These are phyloP conservation scores for Ophion obscuratus DNA, from an alignment of 2,888 invertebrate genomes.

Conservation along the genomic window DNA sequence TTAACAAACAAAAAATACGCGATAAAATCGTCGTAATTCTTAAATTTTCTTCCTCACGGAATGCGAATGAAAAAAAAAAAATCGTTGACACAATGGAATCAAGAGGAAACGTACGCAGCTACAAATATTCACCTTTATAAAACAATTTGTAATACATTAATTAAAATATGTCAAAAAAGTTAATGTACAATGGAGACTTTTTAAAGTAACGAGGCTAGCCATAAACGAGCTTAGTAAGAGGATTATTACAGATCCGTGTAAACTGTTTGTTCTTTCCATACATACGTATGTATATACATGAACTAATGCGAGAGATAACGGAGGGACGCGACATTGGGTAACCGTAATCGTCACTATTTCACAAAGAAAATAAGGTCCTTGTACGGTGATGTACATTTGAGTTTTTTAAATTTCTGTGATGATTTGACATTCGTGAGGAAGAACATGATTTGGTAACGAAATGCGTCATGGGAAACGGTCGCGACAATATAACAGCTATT, in stretches of 20 bases:
- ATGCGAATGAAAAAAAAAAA: not conserved
- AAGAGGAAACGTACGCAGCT: not conserved
- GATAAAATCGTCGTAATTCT: not conserved
- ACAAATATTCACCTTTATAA: too few relatives aligned
- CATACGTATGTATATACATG: conserved; percentile 22
- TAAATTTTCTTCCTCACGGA: not conserved
- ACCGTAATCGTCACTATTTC: conserved; percentile 12
- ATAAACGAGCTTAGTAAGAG: not conserved
- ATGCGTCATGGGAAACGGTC: conserved; percentile 50
- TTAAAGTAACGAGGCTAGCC: not conserved
- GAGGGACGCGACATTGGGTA: conserved; percentile 17
- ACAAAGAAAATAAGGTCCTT: not conserved
- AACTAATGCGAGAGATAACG: conserved; percentile 20
- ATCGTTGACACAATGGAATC: too few relatives aligned
- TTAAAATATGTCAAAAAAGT: too few relatives aligned
- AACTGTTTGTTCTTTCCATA: not conserved
- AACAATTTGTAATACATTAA: not conserved
- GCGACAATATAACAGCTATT: conserved; percentile 40
- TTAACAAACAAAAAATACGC: not conserved
- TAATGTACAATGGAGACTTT: not conserved
- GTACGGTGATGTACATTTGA: not conserved
- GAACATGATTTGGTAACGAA: conserved; percentile 67
- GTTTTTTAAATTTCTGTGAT: conserved; percentile 42
- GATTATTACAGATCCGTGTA: not conserved
- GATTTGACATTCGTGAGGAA: conserved; percentile 61